Percentiles rank a stretch among this genome's conserved stretches.
Evolutionary conservation across 2,888 invertebrate genomes (phyloP).

Genomic region (Leucoptera coffeella): DNA sequence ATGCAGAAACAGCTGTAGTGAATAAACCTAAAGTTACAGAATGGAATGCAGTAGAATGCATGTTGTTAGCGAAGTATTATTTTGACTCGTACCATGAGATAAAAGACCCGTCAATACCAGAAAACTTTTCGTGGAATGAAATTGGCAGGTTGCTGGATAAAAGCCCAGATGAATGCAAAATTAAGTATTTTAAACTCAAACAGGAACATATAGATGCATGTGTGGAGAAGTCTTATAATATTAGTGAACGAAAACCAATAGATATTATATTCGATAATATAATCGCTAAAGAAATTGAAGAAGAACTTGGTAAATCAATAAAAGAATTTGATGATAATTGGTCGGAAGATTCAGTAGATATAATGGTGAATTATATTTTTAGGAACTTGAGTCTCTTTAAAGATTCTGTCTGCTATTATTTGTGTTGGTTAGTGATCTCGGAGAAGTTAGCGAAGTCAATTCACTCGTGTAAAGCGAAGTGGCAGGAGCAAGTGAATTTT

Average conservation of each 20-base stretch:
- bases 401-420: slow-evolving; percentile 26
- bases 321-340: slow-evolving; percentile 10
- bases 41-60: slow-evolving; percentile 27
- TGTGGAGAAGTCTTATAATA: slow-evolving; percentile 15
- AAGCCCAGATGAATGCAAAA: slow-evolving; percentile 19
- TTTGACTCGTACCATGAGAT: slow-evolving; percentile 38
- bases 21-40: background rate
- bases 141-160: slow-evolving; percentile 28
- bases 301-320: slow-evolving; percentile 10
- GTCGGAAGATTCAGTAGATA: slow-evolving; percentile 18
- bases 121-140: slow-evolving; percentile 37
- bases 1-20: background rate
- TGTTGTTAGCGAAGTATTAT: slow-evolving; percentile 29
- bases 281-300: slow-evolving; percentile 22
- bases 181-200: slow-evolving; percentile 19
- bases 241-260: slow-evolving; percentile 18
- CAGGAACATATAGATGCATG: slow-evolving; percentile 19
- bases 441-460: slow-evolving; percentile 16
- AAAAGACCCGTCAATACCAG: slow-evolving; percentile 28
- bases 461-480: slow-evolving; percentile 17
- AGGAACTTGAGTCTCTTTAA: slow-evolving; percentile 30
- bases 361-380: slow-evolving; percentile 25
- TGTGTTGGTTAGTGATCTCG: slow-evolving; percentile 23
- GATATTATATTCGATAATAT: slow-evolving; percentile 30
- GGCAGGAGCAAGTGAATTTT: slow-evolving; percentile 21